These are phyloP conservation scores for Sturnus vulgaris DNA, from an alignment of 2,113 vertebrate species.

Conservation along the genomic window DNA sequence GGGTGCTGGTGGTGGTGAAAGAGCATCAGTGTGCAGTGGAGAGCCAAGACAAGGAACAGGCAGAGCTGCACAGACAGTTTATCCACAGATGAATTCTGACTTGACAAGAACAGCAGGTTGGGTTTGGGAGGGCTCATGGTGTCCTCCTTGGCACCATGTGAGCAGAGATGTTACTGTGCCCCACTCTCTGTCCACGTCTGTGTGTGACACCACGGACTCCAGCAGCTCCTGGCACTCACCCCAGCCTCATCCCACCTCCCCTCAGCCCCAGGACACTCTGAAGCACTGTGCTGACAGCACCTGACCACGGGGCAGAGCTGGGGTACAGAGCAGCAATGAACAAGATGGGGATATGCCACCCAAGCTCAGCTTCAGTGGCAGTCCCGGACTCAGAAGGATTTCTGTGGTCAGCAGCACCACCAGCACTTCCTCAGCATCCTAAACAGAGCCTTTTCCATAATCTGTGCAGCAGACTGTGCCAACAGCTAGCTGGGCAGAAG, in stretches of 20 bases:
- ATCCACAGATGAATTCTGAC: not conserved
- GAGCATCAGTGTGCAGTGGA: fast-evolving
- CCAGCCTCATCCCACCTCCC: not conserved
- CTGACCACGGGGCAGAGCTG: fast-evolving
- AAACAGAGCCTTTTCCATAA: not conserved
- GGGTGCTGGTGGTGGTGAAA: not conserved
- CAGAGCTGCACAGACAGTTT: not conserved
- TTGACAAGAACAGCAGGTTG: not conserved
- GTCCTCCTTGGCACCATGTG: fast-evolving
- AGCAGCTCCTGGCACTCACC: not conserved
- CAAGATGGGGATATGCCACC: not conserved
- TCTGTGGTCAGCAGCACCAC: not conserved
- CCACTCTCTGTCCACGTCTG: fast-evolving
- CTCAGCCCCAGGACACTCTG: not conserved
- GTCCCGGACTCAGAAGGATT: not conserved
- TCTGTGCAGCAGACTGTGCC: not conserved
- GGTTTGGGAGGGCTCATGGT: not conserved
- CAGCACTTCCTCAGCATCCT: not conserved
- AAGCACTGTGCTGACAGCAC: not conserved
- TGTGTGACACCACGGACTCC: not conserved
- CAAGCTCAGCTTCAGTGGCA: not conserved
- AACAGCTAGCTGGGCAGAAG: not conserved
- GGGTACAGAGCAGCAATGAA: not conserved
- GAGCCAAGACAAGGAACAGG: not conserved
- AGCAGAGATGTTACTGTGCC: not conserved